Evolutionary conservation across 2,113 vertebrate genomes (phyloP), one percentile per base, ranked within the genome.

Genomic region (Cavia aperea): DNA sequence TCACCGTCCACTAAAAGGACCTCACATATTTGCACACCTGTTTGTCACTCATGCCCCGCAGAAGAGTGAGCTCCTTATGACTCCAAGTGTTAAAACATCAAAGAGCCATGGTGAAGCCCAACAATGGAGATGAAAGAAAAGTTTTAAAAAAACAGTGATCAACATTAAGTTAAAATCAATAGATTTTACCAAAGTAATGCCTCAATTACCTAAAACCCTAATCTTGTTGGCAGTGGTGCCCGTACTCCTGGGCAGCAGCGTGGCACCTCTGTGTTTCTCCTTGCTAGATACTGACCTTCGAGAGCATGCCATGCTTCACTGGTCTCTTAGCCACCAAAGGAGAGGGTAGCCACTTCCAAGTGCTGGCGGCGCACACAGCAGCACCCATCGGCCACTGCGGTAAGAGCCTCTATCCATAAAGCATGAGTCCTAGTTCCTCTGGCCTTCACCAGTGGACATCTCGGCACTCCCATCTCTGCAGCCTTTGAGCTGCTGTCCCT

Each of bases 191-290:
- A 39, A 78, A 33, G 7, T 0, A 8, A 36, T n/a, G 1, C 14
- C 5, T 39, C 39, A 4, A 9, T 13, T 51, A 29, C 49, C 39
- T 29, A 1, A 29, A 31, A 65, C 19, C 13, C 36, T 29, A 1
- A 5, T 1, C 1, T 33, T 0, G 15, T 29, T 0, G 4, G 51
- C 24, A 3, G 14, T 7, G 26, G 12, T 4, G 26, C 39, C 33
- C 9, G 1, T 1, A 1, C 1, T 58, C 14, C 33, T 2, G 10
- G 29, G 23, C 15, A 2, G 3, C 4, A 13, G 39, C 0, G 31
- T 36, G 26, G 5, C 39, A 13, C 2, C 0, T 5, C 49, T 29
- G 1, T 4, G 2, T 15, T 33, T 26, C 56, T 12, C 31, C 13
- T 26, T 23, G 31, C 21, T 19, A 4, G 36, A 43, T 3, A 0